These are phyloP conservation scores for Thamnaconus septentrionalis DNA, from an alignment of 2,113 vertebrate genomes.

Conservation along the genomic window DNA sequence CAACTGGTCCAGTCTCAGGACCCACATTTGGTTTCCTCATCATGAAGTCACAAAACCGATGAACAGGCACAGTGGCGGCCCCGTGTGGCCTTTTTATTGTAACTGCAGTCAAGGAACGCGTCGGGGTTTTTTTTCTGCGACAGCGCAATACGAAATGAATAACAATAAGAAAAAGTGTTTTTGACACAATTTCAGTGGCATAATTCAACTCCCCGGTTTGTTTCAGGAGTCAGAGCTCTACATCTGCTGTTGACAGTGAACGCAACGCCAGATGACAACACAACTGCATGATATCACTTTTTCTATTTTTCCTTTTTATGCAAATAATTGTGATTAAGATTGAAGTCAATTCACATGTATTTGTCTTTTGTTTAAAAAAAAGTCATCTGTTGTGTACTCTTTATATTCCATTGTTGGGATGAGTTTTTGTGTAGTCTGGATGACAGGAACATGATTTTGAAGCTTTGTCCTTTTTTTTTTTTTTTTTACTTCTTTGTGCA, in stretches of 20 bases:
- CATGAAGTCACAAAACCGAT: too few species aligned
- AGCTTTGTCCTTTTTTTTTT: not conserved
- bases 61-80: not conserved
- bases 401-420: not conserved
- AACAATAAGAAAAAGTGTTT: not conserved
- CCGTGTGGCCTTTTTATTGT: constrained; percentile 5
- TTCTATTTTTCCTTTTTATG: not conserved
- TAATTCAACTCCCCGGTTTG: not conserved
- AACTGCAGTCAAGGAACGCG: not conserved
- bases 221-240: constrained; percentile 64
- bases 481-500: not conserved
- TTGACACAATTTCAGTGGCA: not conserved
- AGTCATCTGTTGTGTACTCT: not conserved
- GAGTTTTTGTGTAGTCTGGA: not conserved
- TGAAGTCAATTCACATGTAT: not conserved
- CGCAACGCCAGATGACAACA: not conserved
- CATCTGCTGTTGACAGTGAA: constrained; percentile 59
- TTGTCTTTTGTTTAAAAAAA: not conserved
- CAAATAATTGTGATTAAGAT: too few species aligned
- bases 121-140: not conserved
- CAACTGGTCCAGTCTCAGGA: not conserved
- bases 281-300: not conserved
- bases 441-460: not conserved
- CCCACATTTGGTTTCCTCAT: too few species aligned
- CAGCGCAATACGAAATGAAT: not conserved